Evolutionary conservation across 2,888 invertebrate genomes (phyloP), one percentile per base, ranked within the genome.

Genomic region (Dolomedes plantarius): DNA sequence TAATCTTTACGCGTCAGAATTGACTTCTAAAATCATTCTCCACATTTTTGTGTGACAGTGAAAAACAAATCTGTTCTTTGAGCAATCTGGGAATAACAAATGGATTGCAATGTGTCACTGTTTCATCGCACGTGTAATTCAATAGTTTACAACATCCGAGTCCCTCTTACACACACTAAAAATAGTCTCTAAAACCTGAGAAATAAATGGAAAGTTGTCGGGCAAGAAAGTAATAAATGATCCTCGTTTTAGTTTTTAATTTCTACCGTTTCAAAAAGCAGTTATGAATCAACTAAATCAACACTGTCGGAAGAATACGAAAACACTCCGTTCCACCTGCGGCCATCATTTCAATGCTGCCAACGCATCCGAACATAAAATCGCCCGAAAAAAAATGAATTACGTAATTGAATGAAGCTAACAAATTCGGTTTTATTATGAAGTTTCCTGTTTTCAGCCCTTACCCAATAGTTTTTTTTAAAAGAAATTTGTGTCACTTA

Each of bases 401-500:
- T 75, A 76, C 56, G 82, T 76, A 82, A 82, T 81, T 81, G 75
- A 81, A 75, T 81, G 62, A 69, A 75, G 81, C 50, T 81, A 75
- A 81, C 81, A 62, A 81, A 81, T 75, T 81, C 75, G 7, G 31
- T 62, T 56, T 56, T 56, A 56, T 56, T 56, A 56, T 23, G 56
- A 56, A 56, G 56, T 56, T 46, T 56, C 56, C 56, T 56, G 56
- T 56, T 56, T 56, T 19, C 19, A 56, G 56, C 6, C 56, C 19
- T 82, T 82, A 76, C 82, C 69, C 69, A 76, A 76, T 75, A 41
- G 71, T 76, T 76, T 71, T 82, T 82, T 71, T n/a, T n/a, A n/a
- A 39, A 71, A 29, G 62, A 67, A 82, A 82, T 82, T 82, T 76
- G 82, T 82, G 82, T 82, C 82, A 82, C 82, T 82, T 82, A 82